Conservation (phyloP, 2,888 invertebrate genomes). For the Acrobasis consociella region DNA sequence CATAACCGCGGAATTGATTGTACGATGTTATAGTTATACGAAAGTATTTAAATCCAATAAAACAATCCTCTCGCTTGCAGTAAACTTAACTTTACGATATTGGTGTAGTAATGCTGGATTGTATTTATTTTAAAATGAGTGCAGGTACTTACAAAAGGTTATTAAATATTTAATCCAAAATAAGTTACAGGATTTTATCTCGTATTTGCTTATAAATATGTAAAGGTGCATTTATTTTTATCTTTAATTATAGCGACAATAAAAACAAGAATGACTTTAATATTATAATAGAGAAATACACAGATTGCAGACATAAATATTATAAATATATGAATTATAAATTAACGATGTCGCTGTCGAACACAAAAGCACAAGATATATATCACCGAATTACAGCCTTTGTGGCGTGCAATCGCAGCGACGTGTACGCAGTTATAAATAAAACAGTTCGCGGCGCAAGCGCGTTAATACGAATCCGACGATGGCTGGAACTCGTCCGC, state of each 20-base stretch:
- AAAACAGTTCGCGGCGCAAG: conserved; percentile 73
- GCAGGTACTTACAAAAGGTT: neutral
- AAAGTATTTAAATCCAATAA: conserved; percentile 25
- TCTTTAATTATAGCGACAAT: neutral
- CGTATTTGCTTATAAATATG: neutral
- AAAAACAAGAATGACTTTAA: neutral
- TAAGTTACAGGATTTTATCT: neutral
- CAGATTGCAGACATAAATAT: neutral
- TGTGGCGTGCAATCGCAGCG: conserved; percentile 56
- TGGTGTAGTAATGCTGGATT: conserved; percentile 2
- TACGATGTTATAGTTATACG: conserved; percentile 18
- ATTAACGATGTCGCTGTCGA: conserved; percentile 19
- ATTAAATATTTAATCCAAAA: conserved; percentile 1
- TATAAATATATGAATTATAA: conserved; percentile 14
- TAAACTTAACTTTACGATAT: conserved; percentile 21
- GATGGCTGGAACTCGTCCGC: conserved; percentile 76
- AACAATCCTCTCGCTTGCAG: conserved; percentile 14
- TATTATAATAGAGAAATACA: neutral
- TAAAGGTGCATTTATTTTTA: conserved; percentile 1
- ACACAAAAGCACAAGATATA: conserved; percentile 30
- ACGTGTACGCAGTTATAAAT: conserved; percentile 66
- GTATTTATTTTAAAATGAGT: neutral
- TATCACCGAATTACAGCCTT: conserved; percentile 45
- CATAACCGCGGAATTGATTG: conserved; percentile 32
- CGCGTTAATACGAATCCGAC: conserved; percentile 79